Conservation (phyloP, 2,888 invertebrate species). For the Yponomeuta cagnagella region DNA sequence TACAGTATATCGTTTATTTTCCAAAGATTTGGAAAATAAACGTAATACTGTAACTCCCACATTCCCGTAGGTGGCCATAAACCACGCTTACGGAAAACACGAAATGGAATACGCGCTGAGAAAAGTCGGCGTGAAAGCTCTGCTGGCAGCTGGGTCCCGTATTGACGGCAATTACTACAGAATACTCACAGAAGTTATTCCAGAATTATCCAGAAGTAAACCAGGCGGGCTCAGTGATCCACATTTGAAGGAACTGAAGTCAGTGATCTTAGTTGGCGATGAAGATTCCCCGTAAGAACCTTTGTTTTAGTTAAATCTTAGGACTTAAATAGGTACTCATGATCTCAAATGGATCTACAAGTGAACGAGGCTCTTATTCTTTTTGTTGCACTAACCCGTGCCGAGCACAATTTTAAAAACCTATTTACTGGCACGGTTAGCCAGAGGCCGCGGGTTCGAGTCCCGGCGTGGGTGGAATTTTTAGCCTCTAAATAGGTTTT, state of each 20-base stretch:
- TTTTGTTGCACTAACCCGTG: too few species aligned
- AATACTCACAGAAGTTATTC: conserved; percentile 76
- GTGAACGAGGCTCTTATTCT: too few species aligned
- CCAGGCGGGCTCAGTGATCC: conserved; percentile 60
- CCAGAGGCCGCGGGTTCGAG: too few species aligned
- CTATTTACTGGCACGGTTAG: too few species aligned
- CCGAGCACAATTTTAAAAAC: too few species aligned
- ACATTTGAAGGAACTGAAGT: conserved; percentile 65
- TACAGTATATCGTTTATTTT: too few species aligned
- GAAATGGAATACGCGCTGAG: conserved; percentile 84
- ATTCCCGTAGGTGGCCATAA: conserved; percentile 79
- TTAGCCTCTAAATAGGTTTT: too few species aligned
- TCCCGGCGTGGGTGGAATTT: too few species aligned
- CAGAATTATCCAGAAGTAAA: conserved; percentile 62
- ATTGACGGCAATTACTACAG: conserved; percentile 81
- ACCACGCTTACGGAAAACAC: conserved; percentile 81
- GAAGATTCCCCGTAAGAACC: conserved; percentile 45
- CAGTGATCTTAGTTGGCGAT: conserved; percentile 75
- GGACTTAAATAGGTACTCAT: not conserved
- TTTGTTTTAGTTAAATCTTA: not conserved
- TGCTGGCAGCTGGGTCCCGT: conserved; percentile 78
- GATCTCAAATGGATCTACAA: too few species aligned
- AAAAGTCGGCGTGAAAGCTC: conserved; percentile 80
- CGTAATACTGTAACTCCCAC: not conserved
- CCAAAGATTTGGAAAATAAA: too few species aligned